Evolutionary conservation across 2,888 invertebrate species (phyloP), one percentile per base, ranked within the genome.

Genomic region (Sipha maydis): DNA sequence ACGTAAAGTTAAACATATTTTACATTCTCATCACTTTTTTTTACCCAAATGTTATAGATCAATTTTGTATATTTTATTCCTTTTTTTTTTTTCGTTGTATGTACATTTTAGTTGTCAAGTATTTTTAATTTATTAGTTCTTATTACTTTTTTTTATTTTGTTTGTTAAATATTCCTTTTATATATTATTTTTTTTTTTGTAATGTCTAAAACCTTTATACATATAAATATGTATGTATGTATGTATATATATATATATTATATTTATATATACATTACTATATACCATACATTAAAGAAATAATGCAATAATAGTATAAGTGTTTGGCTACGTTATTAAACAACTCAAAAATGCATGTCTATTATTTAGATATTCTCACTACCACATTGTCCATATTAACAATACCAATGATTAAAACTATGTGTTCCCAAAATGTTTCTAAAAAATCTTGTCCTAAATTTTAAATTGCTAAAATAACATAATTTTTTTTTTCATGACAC

Each of bases 281-380:
- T 84, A 78, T 85, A 71, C 78, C 78, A 2, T 85, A 78, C 67
- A 85, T 85, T 85, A 85, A 85, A 85, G 85, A 85, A 78, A 71
- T 85, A 85, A 85, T 78, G 78, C 78, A 85, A 85, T 78, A 85
- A 78, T 78, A 34, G 9, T 41, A n/a, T 28, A 31, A 48, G 69
- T 19, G 77, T 85, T 78, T 61, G 78, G 8, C 61, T 85, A 48
- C 9, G 17, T 85, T 67, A 41, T 67, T 75, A 3, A 25, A 83
- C 4, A 25, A 54, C 34, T 34, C 41, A 41, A 41, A 41, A 41
- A 41, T 41, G 7, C 41, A 41, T 9, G 14, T 48, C 73, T 83
- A 31, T 54, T 38, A 28, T 82, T 41, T 67, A 28, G 25, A 71
- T 71, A 31, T 31, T 71, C 14, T 48, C 31, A 21, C 41, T 61